Evolutionary conservation across 2,797 vertebrate species (phyloP).

Genomic region (Sebastes aleutianus): DNA sequence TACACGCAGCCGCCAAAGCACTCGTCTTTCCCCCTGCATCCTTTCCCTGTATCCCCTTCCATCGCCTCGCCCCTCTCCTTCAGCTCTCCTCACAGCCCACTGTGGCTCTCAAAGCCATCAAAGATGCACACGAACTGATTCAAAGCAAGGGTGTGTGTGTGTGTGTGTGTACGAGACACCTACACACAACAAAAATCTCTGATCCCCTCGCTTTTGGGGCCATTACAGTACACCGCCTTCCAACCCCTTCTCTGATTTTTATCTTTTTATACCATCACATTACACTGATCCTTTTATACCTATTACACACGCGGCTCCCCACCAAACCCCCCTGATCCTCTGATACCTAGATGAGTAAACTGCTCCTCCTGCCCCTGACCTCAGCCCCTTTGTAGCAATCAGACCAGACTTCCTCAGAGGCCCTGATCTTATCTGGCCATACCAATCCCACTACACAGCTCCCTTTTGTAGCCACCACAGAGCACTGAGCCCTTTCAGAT

Average conservation of each 20-base stretch:
- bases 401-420: slow-evolving; percentile 81
- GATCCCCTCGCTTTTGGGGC: slow-evolving; percentile 75
- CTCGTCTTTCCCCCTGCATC: slow-evolving; percentile 53
- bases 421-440: slow-evolving; percentile 80
- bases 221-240: slow-evolving; percentile 75
- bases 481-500: slow-evolving; percentile 75
- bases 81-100: slow-evolving; percentile 47
- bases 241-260: slow-evolving; percentile 73
- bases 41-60: slow-evolving; percentile 49
- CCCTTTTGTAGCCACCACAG: slow-evolving; percentile 73
- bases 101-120: slow-evolving; percentile 48
- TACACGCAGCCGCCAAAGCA: slow-evolving; percentile 75
- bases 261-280: slow-evolving; percentile 81
- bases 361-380: slow-evolving; percentile 80
- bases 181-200: slow-evolving; percentile 66
- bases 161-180: slow-evolving; percentile 28
- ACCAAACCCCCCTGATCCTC: slow-evolving; percentile 74
- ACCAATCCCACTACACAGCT: slow-evolving; percentile 78
- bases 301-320: slow-evolving; percentile 75
- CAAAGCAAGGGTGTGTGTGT: slow-evolving; percentile 4
- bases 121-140: slow-evolving; percentile 49
- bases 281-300: slow-evolving; percentile 83
- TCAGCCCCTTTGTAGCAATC: slow-evolving; percentile 82
- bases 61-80: slow-evolving; percentile 27
- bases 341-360: slow-evolving; percentile 81